These are phyloP conservation scores for Andricus grossulariae DNA, from an alignment of 1,140 invertebrate genomes.

Conservation along the genomic window DNA sequence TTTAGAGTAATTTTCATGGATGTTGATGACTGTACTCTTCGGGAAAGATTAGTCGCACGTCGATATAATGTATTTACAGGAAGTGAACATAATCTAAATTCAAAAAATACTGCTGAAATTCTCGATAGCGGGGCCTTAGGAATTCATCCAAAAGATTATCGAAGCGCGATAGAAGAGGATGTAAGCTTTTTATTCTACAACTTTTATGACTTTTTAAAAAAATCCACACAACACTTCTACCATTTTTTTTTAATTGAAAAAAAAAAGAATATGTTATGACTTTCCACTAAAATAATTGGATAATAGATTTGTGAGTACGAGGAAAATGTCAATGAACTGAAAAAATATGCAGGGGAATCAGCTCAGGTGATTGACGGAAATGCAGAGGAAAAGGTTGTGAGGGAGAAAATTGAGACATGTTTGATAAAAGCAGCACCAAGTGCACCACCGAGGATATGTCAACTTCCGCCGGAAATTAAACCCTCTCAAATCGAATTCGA, in stretches of 20 bases:
- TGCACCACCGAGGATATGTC: slow-evolving; percentile 45
- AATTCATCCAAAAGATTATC: slow-evolving; percentile 46
- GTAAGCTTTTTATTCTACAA: slow-evolving; percentile 37
- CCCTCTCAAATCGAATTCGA: slow-evolving; percentile 61
- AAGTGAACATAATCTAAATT: slow-evolving; percentile 42
- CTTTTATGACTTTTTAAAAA: background rate
- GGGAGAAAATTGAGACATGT: slow-evolving; percentile 57
- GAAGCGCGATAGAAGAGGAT: slow-evolving; percentile 46
- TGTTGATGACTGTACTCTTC: slow-evolving; percentile 41
- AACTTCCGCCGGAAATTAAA: slow-evolving; percentile 41
- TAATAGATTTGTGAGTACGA: slow-evolving; percentile 53
- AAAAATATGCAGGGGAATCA: slow-evolving; percentile 57
- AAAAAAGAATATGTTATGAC: background rate
- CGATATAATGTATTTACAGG: slow-evolving; percentile 41
- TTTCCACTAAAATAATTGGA: background rate
- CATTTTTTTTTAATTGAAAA: background rate
- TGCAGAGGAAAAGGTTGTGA: slow-evolving; percentile 47
- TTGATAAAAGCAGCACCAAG: slow-evolving; percentile 53
- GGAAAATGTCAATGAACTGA: slow-evolving; percentile 51
- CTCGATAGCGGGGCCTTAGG: slow-evolving; percentile 30
- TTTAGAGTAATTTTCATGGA: slow-evolving; percentile 56
- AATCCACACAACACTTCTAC: background rate
- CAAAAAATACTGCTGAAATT: background rate
- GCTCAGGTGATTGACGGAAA: slow-evolving; percentile 56
- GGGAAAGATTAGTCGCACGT: slow-evolving; percentile 46